Evolutionary conservation across 2,888 invertebrate genomes (phyloP).

Genomic region (Orthosia incerta): DNA sequence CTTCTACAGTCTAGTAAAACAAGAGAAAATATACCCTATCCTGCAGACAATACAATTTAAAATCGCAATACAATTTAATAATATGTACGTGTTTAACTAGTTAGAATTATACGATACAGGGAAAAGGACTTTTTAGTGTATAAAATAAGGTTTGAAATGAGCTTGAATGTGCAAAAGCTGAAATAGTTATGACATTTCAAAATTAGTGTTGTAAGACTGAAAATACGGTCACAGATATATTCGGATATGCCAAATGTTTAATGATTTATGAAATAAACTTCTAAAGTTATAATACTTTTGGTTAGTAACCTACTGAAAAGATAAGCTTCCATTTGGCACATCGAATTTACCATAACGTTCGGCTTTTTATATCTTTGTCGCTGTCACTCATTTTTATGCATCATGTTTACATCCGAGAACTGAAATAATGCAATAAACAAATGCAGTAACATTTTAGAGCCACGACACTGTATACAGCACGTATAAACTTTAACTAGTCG

Average conservation of each 20-base stretch:
- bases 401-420: not conserved
- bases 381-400: too few species aligned
- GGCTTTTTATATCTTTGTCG: too few species aligned
- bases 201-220: conserved; percentile 56
- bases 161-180: conserved; percentile 9
- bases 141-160: conserved; percentile 37
- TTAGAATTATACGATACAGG: conserved; percentile 14
- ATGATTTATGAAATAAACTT: conserved; percentile 44
- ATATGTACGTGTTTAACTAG: conserved; percentile 20
- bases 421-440: not conserved
- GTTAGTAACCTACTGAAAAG: not conserved
- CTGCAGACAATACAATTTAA: not conserved
- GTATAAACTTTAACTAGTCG: not conserved
- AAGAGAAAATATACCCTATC: conserved; percentile 40
- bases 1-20: not conserved
- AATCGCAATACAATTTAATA: not conserved
- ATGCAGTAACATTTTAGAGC: conserved; percentile 1
- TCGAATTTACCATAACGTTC: too few species aligned
- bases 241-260: conserved; percentile 35
- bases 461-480: not conserved
- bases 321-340: not conserved
- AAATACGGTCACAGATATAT: conserved; percentile 46
- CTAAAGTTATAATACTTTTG: not conserved
- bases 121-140: conserved; percentile 11
- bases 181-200: conserved; percentile 65